Evolutionary conservation across 2,797 vertebrate genomes (phyloP).

Genomic region (Dendrocincla tyrannina): DNA sequence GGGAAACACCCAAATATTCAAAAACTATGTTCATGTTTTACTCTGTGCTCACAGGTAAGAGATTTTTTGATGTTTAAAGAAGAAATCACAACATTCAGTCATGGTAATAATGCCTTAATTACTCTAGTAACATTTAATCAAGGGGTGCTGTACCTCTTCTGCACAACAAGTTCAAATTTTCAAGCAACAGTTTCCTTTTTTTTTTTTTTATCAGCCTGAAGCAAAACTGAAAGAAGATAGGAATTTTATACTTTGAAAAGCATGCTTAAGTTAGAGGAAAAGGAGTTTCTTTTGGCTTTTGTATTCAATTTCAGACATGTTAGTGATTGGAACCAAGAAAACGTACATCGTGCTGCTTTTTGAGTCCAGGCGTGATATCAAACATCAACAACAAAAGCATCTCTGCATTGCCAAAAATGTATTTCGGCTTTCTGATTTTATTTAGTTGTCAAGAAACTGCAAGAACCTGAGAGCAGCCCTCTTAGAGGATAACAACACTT

Average conservation of each 20-base stretch:
- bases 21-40: background rate
- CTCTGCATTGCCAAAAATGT: background rate
- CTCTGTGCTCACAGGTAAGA: background rate
- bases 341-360: background rate
- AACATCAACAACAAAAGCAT: background rate
- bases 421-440: slow-evolving; percentile 40
- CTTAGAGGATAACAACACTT: slow-evolving; percentile 3
- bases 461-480: background rate
- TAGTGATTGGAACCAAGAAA: background rate
- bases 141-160: background rate
- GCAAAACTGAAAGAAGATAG: background rate
- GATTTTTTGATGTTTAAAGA: background rate
- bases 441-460: slow-evolving; percentile 24
- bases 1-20: background rate
- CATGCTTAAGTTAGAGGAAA: background rate
- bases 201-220: background rate
- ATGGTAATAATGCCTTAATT: background rate
- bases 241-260: background rate
- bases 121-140: background rate
- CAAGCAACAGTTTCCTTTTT: background rate
- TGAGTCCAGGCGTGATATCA: background rate
- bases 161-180: background rate
- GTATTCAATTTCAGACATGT: background rate
- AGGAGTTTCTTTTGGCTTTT: background rate
- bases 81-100: background rate